A percentile compares a stretch with the other conserved stretches of the same genome.
These are phyloP conservation scores for Herpailurus yagouaroundi DNA, from an alignment of 2,113 vertebrate genomes.

Conservation along the genomic window DNA sequence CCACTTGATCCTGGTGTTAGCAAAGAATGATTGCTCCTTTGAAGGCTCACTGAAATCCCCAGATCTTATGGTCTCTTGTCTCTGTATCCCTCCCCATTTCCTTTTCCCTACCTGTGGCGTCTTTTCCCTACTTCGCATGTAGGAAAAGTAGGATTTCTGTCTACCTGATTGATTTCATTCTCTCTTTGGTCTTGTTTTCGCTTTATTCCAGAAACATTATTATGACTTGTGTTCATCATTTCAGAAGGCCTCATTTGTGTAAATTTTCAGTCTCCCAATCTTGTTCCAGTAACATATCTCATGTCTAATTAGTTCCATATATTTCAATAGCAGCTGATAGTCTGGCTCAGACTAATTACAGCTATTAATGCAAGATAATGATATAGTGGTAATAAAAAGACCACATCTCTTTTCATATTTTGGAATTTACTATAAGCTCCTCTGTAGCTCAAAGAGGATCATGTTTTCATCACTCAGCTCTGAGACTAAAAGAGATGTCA, in stretches of 20 bases:
- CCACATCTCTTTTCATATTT: slow-evolving; percentile 59
- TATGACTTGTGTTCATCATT: slow-evolving; percentile 51
- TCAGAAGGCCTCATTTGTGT: slow-evolving; percentile 47
- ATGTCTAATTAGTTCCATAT: slow-evolving; percentile 78
- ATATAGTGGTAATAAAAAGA: slow-evolving; percentile 61
- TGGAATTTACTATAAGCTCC: slow-evolving; percentile 55
- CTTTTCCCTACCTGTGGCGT: background rate
- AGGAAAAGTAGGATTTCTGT: background rate
- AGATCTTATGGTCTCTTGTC: background rate
- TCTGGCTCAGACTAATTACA: slow-evolving; percentile 76
- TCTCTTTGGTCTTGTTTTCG: slow-evolving; percentile 54
- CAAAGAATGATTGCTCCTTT: background rate
- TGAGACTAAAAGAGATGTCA: slow-evolving; percentile 61
- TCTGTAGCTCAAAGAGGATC: slow-evolving; percentile 47
- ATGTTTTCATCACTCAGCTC: slow-evolving; percentile 64
- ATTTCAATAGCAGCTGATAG: slow-evolving; percentile 74
- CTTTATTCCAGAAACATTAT: slow-evolving; percentile 60
- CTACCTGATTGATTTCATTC: slow-evolving; percentile 31
- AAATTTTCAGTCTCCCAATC: slow-evolving; percentile 59
- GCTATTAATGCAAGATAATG: slow-evolving; percentile 75
- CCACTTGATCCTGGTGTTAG: background rate
- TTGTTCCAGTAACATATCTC: slow-evolving; percentile 66
- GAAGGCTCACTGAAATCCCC: background rate
- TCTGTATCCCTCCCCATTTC: background rate
- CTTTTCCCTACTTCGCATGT: background rate